These are phyloP conservation scores for Nesidiocoris tenuis DNA, from an alignment of 2,888 invertebrate species.

Conservation along the genomic window DNA sequence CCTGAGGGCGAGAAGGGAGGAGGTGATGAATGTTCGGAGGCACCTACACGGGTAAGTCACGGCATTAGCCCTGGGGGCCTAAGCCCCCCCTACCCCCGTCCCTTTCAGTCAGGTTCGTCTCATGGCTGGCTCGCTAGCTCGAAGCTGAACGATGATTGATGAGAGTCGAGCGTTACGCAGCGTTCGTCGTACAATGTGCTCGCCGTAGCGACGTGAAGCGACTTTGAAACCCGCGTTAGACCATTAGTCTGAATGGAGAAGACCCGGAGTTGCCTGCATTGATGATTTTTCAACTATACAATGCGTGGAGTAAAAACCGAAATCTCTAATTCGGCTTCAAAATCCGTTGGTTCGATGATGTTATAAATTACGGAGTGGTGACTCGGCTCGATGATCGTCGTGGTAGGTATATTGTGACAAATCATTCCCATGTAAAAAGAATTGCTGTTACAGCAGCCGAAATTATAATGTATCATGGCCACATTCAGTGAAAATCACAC, in stretches of 20 bases:
- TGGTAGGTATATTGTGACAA: too few relatives aligned
- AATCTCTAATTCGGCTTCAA: too few relatives aligned
- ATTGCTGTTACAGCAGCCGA: too few relatives aligned
- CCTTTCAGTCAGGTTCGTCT: background rate
- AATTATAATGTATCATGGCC: too few relatives aligned
- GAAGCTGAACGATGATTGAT: background rate
- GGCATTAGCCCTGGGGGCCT: constrained; percentile 8
- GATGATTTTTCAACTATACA: background rate
- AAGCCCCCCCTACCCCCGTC: background rate
- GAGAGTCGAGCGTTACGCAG: constrained; percentile 24
- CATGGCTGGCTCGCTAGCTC: background rate
- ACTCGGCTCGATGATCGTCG: too few relatives aligned
- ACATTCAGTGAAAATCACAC: too few relatives aligned
- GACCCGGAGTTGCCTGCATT: background rate
- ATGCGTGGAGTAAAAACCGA: too few relatives aligned
- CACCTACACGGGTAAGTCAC: constrained; percentile 27
- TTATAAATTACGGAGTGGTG: too few relatives aligned
- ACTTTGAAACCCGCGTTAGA: background rate
- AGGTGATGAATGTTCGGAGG: constrained; percentile 21
- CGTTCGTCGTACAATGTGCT: constrained; percentile 13
- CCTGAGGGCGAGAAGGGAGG: background rate
- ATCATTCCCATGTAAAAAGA: too few relatives aligned
- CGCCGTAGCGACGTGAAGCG: background rate
- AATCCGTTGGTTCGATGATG: too few relatives aligned
- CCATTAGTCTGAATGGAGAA: background rate